phyloP scores from a whole-genome alignment of 1,140 invertebrate species.

The Hetaerina americana region DNA sequence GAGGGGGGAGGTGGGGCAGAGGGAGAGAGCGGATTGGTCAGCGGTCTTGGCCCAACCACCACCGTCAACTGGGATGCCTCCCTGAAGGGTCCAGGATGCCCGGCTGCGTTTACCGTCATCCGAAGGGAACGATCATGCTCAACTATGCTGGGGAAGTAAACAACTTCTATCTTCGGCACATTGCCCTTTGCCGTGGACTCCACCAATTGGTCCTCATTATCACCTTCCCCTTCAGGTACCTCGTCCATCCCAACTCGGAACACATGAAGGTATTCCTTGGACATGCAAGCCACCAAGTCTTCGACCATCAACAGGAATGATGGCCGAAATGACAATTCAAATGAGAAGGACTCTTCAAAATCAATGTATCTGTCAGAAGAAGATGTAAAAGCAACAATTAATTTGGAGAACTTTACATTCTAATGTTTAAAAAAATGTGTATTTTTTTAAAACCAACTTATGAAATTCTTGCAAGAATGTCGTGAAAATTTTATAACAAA shows the following conservation, averaged over 20 bases:
- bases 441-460: no score
- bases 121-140: not conserved
- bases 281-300: conserved; percentile 42
- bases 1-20: not conserved
- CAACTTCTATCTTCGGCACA: not conserved
- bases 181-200: conserved; percentile 8
- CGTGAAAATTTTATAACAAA: no score
- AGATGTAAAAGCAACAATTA: not conserved
- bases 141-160: not conserved
- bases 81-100: not conserved
- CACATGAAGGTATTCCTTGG: conserved; percentile 29
- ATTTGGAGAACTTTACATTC: no score
- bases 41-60: not conserved
- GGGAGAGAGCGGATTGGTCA: not conserved
- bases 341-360: conserved; percentile 40
- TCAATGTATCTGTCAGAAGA: conserved; percentile 33
- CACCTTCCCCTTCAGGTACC: conserved; percentile 28
- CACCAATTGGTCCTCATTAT: conserved; percentile 25
- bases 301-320: conserved; percentile 37
- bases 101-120: not conserved
- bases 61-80: not conserved
- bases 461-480: no score
- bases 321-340: conserved; percentile 38
- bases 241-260: conserved; percentile 28
- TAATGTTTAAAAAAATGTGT: no score